Conservation (phyloP, 2,888 invertebrate genomes). For the Lasioglossum vierecki region DNA sequence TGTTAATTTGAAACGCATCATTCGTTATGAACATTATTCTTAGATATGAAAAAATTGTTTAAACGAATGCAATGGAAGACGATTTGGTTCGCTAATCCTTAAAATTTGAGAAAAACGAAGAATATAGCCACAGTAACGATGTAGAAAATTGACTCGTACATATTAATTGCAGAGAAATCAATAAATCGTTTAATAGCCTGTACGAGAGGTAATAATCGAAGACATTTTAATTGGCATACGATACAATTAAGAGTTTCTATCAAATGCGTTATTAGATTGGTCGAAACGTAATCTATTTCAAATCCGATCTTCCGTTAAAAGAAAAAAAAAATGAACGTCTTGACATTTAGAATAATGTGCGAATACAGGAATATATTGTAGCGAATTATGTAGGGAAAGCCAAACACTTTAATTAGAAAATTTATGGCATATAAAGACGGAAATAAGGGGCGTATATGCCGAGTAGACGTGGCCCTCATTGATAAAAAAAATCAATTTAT, state of each 20-base stretch:
- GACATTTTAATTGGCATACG: constrained; percentile 11
- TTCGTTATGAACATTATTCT: not conserved
- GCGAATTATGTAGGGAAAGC: not conserved
- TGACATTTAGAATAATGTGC: not conserved
- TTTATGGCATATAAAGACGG: constrained; percentile 59
- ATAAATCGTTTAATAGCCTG: not conserved
- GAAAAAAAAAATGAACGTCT: constrained; percentile 19
- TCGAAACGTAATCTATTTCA: constrained; percentile 3
- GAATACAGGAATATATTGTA: not conserved
- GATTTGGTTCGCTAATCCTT: not conserved
- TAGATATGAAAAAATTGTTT: not conserved
- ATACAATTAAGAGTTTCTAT: constrained; percentile 11
- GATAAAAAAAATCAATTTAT: constrained; percentile 62
- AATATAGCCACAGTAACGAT: not conserved
- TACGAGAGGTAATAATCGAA: not conserved
- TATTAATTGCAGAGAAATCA: constrained; percentile 15
- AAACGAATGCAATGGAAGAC: not conserved
- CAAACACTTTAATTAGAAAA: constrained; percentile 39
- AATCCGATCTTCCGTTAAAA: not conserved
- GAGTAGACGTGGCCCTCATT: constrained; percentile 64
- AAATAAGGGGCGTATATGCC: constrained; percentile 75
- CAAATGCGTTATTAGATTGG: not conserved
- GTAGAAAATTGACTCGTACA: constrained; percentile 2
- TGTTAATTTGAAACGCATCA: not conserved
- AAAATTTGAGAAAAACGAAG: not conserved